phyloP scores from a whole-genome alignment of 2,888 invertebrate species.

The Rhopalosiphum nymphaeae region DNA sequence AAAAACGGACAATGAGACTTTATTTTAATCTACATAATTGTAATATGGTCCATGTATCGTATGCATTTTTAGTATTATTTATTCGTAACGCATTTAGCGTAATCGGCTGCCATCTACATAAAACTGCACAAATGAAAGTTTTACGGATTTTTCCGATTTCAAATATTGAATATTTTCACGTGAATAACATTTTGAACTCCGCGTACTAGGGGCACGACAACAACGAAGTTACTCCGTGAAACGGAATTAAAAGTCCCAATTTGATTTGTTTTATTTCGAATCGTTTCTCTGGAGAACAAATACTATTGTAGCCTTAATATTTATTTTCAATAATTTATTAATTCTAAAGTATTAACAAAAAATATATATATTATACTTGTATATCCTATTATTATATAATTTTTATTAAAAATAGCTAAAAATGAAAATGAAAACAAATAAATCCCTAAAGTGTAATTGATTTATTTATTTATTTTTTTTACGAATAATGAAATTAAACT shows the following conservation, averaged over 20 bases:
- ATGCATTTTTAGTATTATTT: not conserved
- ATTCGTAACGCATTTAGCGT: not conserved
- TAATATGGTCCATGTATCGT: not conserved
- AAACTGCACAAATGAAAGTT: not conserved
- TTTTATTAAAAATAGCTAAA: not conserved
- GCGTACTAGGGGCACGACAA: not conserved
- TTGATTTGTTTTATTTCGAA: not conserved
- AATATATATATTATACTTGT: not conserved
- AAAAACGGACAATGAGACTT: not conserved
- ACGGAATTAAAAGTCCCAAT: not conserved
- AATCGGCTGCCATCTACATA: not conserved
- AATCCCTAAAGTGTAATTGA: not conserved
- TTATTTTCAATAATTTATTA: not conserved
- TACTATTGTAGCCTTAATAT: not conserved
- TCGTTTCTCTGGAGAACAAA: not conserved
- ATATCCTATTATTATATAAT: not conserved
- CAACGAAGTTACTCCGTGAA: not conserved
- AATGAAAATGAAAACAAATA: not conserved
- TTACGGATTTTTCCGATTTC: not conserved
- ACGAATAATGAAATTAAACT: not conserved
- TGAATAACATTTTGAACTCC: not conserved
- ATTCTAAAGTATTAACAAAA: not conserved
- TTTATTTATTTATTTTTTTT: not conserved
- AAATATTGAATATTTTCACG: not conserved
- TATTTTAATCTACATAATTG: not conserved